Conservation (phyloP, 2,797 vertebrate species). For the Oryzias dopingdopingensis region DNA sequence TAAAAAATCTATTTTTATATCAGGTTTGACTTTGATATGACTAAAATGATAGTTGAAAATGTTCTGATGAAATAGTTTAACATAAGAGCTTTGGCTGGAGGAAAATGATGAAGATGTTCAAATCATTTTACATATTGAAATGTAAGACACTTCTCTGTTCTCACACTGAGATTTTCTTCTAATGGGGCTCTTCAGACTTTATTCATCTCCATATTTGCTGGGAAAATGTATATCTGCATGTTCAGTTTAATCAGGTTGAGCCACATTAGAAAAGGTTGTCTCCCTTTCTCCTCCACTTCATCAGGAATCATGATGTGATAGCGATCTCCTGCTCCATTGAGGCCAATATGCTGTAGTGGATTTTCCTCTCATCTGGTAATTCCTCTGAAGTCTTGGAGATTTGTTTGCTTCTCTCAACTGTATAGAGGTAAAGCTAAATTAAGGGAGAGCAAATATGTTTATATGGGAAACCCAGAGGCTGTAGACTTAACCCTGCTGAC, state of each 20-base stretch:
- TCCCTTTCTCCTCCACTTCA: constrained; percentile 21
- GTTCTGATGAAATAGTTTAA: constrained; percentile 8
- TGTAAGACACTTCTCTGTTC: constrained; percentile 45
- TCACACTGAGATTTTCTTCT: constrained; percentile 34
- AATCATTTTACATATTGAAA: constrained; percentile 37
- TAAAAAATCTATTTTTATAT: background rate
- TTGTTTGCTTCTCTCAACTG: background rate
- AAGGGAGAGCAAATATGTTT: too few species aligned
- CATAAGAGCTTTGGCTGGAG: constrained; percentile 21
- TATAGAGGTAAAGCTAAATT: too few species aligned
- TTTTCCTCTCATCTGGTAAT: constrained; percentile 3
- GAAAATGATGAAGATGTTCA: constrained; percentile 40
- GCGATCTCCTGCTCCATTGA: constrained; percentile 13
- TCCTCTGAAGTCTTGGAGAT: constrained; percentile 2
- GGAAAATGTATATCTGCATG: constrained; percentile 49
- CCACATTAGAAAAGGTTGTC: constrained; percentile 11
- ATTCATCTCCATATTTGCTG: constrained; percentile 40
- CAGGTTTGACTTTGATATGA: constrained; percentile 1
- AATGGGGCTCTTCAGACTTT: constrained; percentile 45
- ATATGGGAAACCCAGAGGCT: background rate
- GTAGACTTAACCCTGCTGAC: constrained; percentile 1
- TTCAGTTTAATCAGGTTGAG: constrained; percentile 40
- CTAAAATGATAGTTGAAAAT: constrained; percentile 1
- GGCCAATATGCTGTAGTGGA: constrained; percentile 10
- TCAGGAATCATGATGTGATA: constrained; percentile 31